These are phyloP conservation scores for Magallana angulata DNA, from an alignment of 1,140 invertebrate species.

Conservation along the genomic window DNA sequence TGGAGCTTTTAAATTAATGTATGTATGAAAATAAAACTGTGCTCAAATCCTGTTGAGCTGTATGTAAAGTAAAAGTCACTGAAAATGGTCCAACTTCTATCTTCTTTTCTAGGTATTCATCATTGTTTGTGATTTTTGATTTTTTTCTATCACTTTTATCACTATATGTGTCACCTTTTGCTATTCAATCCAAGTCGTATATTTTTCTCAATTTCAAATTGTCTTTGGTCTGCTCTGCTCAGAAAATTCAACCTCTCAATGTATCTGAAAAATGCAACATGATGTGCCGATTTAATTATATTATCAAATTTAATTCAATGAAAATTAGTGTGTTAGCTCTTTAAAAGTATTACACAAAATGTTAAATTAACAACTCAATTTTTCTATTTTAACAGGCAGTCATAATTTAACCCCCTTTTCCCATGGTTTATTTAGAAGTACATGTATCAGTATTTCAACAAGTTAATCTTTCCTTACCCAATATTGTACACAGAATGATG, in stretches of 20 bases:
- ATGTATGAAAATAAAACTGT: not conserved
- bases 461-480: too few species aligned
- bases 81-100: not conserved
- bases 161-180: conserved; percentile 47
- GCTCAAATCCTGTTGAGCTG: not conserved
- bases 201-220: conserved; percentile 91
- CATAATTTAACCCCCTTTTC: too few species aligned
- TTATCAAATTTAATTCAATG: too few species aligned
- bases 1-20: not conserved
- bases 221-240: conserved; percentile 90
- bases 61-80: not conserved
- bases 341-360: too few species aligned
- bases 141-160: too few species aligned
- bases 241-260: conserved; percentile 94
- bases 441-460: too few species aligned
- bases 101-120: not conserved
- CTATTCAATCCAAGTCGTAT: conserved; percentile 68
- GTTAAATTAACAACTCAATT: too few species aligned
- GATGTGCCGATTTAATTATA: too few species aligned
- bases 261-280: conserved; percentile 83
- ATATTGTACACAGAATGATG: too few species aligned
- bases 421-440: too few species aligned
- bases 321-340: too few species aligned
- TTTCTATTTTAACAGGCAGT: too few species aligned
- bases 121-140: not conserved